These are phyloP conservation scores for Drosophila putrida DNA, from an alignment of 2,888 invertebrate species.

Conservation along the genomic window DNA sequence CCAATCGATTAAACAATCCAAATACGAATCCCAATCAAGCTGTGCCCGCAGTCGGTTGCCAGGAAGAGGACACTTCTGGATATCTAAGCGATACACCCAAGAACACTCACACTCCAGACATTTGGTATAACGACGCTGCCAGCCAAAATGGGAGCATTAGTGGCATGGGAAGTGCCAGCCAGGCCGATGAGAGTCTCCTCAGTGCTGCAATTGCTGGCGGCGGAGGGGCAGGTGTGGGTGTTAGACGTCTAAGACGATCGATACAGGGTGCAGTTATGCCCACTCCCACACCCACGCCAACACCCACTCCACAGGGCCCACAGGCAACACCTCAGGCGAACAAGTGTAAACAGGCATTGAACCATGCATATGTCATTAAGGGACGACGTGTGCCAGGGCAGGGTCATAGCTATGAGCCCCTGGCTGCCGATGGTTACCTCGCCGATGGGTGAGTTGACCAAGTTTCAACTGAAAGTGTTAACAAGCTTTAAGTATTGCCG, in stretches of 20 bases:
- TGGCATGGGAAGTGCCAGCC: slow-evolving; percentile 68
- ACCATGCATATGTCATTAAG: slow-evolving; percentile 69
- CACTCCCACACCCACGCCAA: slow-evolving; percentile 14
- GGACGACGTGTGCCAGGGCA: slow-evolving; percentile 57
- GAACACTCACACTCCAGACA: slow-evolving; percentile 86
- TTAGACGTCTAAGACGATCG: slow-evolving; percentile 68
- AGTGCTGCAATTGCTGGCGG: slow-evolving; percentile 34
- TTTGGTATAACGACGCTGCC: slow-evolving; percentile 84
- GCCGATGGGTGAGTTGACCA: slow-evolving; percentile 67
- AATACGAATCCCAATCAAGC: slow-evolving; percentile 62
- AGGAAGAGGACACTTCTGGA: slow-evolving; percentile 92
- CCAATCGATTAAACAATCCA: slow-evolving; percentile 75
- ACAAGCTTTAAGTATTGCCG: neutral
- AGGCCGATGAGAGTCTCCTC: slow-evolving; percentile 42
- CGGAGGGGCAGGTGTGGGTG: slow-evolving; percentile 1
- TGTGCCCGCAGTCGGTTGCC: slow-evolving; percentile 79
- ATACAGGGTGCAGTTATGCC: slow-evolving; percentile 61
- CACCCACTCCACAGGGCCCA: slow-evolving; percentile 22
- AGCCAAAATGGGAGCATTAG: slow-evolving; percentile 78
- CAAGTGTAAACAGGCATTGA: slow-evolving; percentile 43
- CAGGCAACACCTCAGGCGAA: slow-evolving; percentile 10
- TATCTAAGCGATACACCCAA: slow-evolving; percentile 92
- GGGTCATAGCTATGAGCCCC: slow-evolving; percentile 63
- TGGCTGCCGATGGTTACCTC: slow-evolving; percentile 69
- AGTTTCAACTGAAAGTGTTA: neutral